Evolutionary conservation across 1,140 invertebrate genomes (phyloP).

Genomic region (Zelostemma sp.): DNA sequence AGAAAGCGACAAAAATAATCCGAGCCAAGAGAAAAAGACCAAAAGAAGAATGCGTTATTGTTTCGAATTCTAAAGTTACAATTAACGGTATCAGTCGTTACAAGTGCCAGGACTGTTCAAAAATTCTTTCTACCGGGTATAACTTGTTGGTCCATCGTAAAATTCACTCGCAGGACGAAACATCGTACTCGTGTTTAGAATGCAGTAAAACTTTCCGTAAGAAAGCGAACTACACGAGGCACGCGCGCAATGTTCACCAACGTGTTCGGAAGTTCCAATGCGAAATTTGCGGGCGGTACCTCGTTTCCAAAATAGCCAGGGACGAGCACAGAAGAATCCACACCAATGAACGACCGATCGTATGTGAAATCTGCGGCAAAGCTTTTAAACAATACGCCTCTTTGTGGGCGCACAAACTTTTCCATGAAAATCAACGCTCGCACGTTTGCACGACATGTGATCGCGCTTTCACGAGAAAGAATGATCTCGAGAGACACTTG

Average conservation of each 20-base stretch:
- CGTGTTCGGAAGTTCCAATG: constrained; percentile 55
- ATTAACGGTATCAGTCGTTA: constrained; percentile 54
- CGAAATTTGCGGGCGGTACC: constrained; percentile 50
- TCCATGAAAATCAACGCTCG: constrained; percentile 45
- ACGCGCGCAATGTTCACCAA: constrained; percentile 51
- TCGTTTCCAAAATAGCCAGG: constrained; percentile 48
- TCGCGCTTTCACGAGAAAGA: constrained; percentile 46
- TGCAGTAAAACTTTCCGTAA: constrained; percentile 36
- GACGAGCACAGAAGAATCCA: constrained; percentile 64
- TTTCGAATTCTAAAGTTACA: not conserved
- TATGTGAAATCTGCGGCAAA: constrained; percentile 77
- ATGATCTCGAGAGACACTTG: constrained; percentile 51
- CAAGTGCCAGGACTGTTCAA: constrained; percentile 63
- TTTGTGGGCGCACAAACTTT: constrained; percentile 66
- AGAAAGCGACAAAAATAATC: too few species aligned
- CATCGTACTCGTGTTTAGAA: constrained; percentile 10
- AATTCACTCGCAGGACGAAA: constrained; percentile 40
- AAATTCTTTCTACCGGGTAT: constrained; percentile 57
- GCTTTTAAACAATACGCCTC: constrained; percentile 75
- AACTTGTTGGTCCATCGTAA: constrained; percentile 65
- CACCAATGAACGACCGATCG: constrained; percentile 73
- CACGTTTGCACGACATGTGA: constrained; percentile 44
- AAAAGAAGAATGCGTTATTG: constrained; percentile 18
- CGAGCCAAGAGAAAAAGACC: constrained; percentile 6
- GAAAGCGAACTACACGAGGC: constrained; percentile 50